Conservation (phyloP, 2,888 invertebrate species). For the Lamellibrachia satsuma region DNA sequence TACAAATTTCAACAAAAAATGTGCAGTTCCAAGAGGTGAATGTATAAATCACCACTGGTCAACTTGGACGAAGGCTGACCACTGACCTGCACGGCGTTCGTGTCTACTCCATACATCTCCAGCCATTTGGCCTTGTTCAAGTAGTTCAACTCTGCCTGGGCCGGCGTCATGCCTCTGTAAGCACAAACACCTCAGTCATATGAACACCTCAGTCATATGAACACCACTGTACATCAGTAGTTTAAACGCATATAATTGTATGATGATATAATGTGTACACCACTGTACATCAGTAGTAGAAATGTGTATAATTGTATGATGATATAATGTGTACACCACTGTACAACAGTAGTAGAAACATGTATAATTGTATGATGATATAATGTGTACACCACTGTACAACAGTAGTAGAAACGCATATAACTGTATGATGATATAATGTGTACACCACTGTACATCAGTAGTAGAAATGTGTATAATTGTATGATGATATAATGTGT, state of each 20-base stretch:
- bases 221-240: background rate
- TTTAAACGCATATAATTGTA: background rate
- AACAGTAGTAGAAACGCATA: no score
- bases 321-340: no score
- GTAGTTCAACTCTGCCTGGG: conserved; percentile 93
- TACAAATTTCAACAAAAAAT: background rate
- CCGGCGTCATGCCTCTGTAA: conserved; percentile 85
- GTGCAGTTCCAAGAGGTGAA: background rate
- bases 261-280: no score
- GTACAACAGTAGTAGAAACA: no score
- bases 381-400: no score
- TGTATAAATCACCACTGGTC: background rate
- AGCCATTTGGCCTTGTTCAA: conserved; percentile 96
- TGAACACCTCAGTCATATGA: background rate
- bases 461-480: no score
- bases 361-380: no score
- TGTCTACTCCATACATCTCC: conserved; percentile 99
- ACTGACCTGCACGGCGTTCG: conserved; percentile 88
- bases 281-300: no score
- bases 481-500: no score
- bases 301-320: no score
- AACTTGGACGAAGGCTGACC: background rate
- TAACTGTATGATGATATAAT: no score
- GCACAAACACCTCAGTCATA: conserved; percentile 31
- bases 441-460: no score